Evolutionary conservation across 2,888 invertebrate species (phyloP).

Genomic region (Tipula confusa): DNA sequence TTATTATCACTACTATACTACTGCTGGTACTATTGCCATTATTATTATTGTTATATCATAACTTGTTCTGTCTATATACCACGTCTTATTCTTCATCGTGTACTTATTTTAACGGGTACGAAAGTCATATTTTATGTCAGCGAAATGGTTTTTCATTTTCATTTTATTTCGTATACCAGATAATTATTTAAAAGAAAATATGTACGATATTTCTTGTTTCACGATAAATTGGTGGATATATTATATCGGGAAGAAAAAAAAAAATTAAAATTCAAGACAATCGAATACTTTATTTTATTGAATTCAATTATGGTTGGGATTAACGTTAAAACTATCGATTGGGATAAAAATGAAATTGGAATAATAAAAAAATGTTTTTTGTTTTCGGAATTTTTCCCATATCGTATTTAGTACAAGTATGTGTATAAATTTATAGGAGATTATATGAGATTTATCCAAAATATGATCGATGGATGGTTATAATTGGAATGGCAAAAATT

Average conservation of each 20-base stretch:
- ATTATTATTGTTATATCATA: neutral
- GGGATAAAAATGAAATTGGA: neutral
- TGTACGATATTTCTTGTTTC: neutral
- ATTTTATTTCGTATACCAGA: neutral
- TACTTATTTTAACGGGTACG: neutral
- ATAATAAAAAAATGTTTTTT: neutral
- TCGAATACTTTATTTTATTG: neutral
- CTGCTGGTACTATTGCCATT: neutral
- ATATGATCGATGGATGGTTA: neutral
- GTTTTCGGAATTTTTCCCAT: neutral
- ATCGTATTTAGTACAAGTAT: neutral
- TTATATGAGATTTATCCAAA: neutral
- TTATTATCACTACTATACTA: neutral
- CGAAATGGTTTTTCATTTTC: neutral
- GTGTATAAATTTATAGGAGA: neutral
- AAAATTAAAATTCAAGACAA: neutral
- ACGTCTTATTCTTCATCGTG: neutral
- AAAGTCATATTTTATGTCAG: constrained; percentile 12
- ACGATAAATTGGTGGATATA: neutral
- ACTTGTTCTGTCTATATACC: no score
- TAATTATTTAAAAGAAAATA: neutral
- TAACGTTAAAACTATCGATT: neutral
- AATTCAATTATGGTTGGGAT: neutral
- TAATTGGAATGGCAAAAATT: neutral
- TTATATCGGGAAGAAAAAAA: neutral